Base-by-base conservation (phyloP, 2,113 vertebrate genomes). In the Syngnathus scovelli region DNA sequence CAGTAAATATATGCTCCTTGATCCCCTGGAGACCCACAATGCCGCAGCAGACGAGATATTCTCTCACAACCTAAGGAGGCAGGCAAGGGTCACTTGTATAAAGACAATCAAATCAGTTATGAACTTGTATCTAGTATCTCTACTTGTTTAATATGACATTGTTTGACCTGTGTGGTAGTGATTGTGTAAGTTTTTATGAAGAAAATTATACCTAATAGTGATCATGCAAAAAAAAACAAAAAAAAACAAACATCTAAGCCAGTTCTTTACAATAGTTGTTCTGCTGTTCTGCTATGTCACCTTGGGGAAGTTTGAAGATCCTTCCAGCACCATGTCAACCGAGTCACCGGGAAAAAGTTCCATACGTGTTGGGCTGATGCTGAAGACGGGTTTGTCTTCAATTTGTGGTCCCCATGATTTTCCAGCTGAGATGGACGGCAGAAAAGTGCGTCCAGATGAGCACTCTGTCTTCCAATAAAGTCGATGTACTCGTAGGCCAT, bases 291-390 rank as follows among this genome's bases (percentile, higher is more conserved):
- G 11, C 13, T 12, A 21, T 48, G 54, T 81, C 2, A 96, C 95
- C 91, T 90, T 92, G 0, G 93, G 84, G 2, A 27, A 74, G 39
- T 81, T 64, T 46, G 90, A 94, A 54, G 72, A 92, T 33, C 90
- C 93, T 68, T 89, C 86, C 15, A 99, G 83, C 10, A 84, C 16
- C 87, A 98, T 76, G 48, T 93, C 79, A 5, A 74, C 62, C 0
- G 90, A 92, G 67, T 88, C 79, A 19, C 93, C 93, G 0, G 94
- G 93, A 64, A 71, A 27, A 54, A 98, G 87, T 61, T 94, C 89
- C 78, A 91, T 85, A 4, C 76, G 75, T 54, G 16, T 0, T 0
- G 95, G 95, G 4, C 55, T 73, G 63, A 98, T 78, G 70, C 66
- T 88, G 77, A 98, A 95, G 6, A 91, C 63, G 0, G 92, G 90